Evolutionary conservation across 2,113 vertebrate species (phyloP).

Genomic region (Genyomyrus donnyi): DNA sequence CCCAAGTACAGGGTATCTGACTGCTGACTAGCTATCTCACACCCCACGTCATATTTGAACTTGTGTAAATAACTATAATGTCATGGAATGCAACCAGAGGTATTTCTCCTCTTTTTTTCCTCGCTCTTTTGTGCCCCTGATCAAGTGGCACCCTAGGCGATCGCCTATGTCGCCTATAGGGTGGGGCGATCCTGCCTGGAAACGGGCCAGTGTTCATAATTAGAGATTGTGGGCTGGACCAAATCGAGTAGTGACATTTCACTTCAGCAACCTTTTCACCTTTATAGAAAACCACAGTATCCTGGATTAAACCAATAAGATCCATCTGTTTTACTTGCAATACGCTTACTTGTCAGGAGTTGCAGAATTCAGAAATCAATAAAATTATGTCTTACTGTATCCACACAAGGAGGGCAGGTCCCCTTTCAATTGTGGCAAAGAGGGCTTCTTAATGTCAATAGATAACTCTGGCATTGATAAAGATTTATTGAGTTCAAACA

Average conservation of each 20-base stretch:
- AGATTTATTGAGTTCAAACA: no score
- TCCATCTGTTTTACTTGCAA: not conserved
- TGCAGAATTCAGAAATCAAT: not conserved
- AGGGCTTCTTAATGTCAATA: no score
- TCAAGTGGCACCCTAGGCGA: not conserved
- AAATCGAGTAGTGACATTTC: not conserved
- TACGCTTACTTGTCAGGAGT: not conserved
- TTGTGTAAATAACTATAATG: no score
- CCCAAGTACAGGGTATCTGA: no score
- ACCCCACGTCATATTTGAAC: not conserved
- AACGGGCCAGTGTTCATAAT: not conserved
- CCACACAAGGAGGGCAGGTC: no score
- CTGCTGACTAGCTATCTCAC: no score
- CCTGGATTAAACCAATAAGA: not conserved
- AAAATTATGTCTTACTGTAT: not conserved
- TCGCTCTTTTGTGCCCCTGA: not conserved
- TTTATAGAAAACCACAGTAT: not conserved
- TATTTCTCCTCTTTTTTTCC: not conserved
- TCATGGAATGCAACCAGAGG: not conserved
- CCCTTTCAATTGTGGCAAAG: no score
- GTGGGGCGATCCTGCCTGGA: no score
- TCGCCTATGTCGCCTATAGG: not conserved
- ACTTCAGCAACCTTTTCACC: not conserved
- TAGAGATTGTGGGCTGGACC: not conserved
- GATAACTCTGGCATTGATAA: no score